Conservation (phyloP, 2,888 invertebrate species). For the Scaptomyza caliginosa region DNA sequence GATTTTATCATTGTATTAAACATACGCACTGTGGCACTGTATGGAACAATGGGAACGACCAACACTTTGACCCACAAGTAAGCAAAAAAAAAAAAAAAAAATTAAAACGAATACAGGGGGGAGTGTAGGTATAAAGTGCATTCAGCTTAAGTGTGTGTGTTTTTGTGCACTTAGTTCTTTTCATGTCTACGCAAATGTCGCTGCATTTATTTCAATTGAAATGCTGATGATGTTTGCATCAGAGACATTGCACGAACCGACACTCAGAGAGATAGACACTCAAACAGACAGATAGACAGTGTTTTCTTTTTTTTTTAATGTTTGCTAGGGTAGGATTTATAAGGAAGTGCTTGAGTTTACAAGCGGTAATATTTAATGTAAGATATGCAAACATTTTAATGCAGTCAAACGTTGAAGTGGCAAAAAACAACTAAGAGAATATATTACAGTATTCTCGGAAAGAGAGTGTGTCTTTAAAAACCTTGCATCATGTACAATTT, state of each 20-base stretch:
- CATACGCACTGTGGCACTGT: slow-evolving; percentile 49
- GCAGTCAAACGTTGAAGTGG: neutral
- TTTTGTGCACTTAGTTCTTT: slow-evolving; percentile 47
- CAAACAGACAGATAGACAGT: neutral
- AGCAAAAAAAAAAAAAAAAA: neutral
- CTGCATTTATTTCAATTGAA: slow-evolving; percentile 64
- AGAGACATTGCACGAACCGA: slow-evolving; percentile 16
- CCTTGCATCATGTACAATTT: neutral
- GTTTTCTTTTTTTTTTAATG: no score
- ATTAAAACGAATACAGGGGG: slow-evolving; percentile 4
- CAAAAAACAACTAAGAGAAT: neutral
- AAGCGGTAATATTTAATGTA: neutral
- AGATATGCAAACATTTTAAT: neutral
- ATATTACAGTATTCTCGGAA: neutral
- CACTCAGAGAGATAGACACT: slow-evolving; percentile 6
- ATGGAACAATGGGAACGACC: slow-evolving; percentile 9
- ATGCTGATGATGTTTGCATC: slow-evolving; percentile 34
- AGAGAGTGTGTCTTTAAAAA: neutral
- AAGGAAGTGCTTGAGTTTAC: slow-evolving; percentile 36
- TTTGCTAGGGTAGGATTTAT: slow-evolving; percentile 19
- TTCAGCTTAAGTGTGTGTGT: slow-evolving; percentile 40
- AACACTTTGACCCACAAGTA: slow-evolving; percentile 27
- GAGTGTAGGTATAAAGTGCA: slow-evolving; percentile 38
- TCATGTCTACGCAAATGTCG: slow-evolving; percentile 53
- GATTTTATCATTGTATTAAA: slow-evolving; percentile 46